Conservation (phyloP, 2,888 invertebrate genomes). For the Gastrophysa polygoni region DNA sequence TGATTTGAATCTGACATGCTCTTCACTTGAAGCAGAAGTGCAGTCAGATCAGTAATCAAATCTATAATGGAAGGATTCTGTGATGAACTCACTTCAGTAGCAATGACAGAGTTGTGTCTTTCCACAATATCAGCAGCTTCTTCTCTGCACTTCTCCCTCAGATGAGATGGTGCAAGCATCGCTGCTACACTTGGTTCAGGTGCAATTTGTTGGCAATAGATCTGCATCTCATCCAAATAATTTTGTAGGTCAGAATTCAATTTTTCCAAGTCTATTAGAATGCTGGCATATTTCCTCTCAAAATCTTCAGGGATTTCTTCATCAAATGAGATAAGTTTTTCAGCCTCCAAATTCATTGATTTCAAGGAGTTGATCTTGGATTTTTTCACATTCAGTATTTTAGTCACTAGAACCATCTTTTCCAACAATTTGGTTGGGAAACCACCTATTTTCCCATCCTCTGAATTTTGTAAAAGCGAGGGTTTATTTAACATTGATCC, state of each 20-base stretch:
- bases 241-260: constrained; percentile 88
- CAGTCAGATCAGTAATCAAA: constrained; percentile 86
- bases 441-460: constrained; percentile 70
- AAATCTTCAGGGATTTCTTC: constrained; percentile 84
- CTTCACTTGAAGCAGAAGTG: constrained; percentile 88
- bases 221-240: constrained; percentile 84
- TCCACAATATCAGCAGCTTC: constrained; percentile 84
- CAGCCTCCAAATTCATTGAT: constrained; percentile 90
- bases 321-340: constrained; percentile 81
- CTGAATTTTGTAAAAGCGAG: constrained; percentile 42
- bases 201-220: constrained; percentile 82
- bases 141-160: constrained; percentile 85
- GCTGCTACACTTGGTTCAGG: constrained; percentile 86
- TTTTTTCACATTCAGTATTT: constrained; percentile 82
- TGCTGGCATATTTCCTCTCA: constrained; percentile 86
- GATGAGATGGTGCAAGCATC: constrained; percentile 86
- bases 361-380: constrained; percentile 79
- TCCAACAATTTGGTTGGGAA: constrained; percentile 87
- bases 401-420: constrained; percentile 84
- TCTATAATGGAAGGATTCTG: constrained; percentile 69
- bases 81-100: constrained; percentile 61
- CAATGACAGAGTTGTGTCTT: constrained; percentile 68
- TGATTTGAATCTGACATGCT: constrained; percentile 78
- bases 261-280: constrained; percentile 87
- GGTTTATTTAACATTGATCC: constrained; percentile 58